Base-by-base conservation (phyloP, 2,113 vertebrate species). In the Junco hyemalis region DNA sequence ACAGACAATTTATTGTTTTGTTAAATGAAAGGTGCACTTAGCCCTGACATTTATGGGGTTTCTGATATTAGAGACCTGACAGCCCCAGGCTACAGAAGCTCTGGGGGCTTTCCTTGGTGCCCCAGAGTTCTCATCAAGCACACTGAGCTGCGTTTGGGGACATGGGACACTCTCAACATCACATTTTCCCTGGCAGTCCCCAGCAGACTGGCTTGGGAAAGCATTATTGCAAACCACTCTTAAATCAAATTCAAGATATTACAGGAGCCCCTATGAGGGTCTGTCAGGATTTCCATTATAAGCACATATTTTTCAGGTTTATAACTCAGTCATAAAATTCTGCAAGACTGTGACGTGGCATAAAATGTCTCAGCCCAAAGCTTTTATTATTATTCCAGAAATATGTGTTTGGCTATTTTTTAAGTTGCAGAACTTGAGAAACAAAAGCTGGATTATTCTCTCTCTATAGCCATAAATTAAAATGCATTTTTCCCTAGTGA, bases 231-330 rank as follows among this genome's bases (percentile, higher is more conserved):
- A 98, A 98, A 96, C 69, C 83, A 88, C 89, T 95, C 93, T 80
- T 97, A 98, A 98, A 98, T 98, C 94, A 97, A 94, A 97, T 97
- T 98, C 95, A 92, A 71, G 95, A 95, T 97, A 97, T 97, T 97
- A 93, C 63, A 96, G 96, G 40, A 95, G 87, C 21, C 64, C 86
- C 88, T 97, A 81, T 70, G 88, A 91, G 64, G 89, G 82, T 95
- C 96, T 97, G 95, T 97, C 96, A 97, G 94, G 92, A 97, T 97
- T 98, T 98, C 97, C 96, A 97, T 98, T 97, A 96, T 96, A 96
- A 98, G 79, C 66, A 84, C 77, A 85, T 96, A 97, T 98, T 97
- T 97, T 95, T 93, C 77, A 94, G 90, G 77, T 97, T 97, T 97
- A 97, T 97, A 96, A 96, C 90, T 93, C 74, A 15, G 48, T 82